Conservation (phyloP, 2,113 vertebrate genomes). For the Neogobius melanostomus region DNA sequence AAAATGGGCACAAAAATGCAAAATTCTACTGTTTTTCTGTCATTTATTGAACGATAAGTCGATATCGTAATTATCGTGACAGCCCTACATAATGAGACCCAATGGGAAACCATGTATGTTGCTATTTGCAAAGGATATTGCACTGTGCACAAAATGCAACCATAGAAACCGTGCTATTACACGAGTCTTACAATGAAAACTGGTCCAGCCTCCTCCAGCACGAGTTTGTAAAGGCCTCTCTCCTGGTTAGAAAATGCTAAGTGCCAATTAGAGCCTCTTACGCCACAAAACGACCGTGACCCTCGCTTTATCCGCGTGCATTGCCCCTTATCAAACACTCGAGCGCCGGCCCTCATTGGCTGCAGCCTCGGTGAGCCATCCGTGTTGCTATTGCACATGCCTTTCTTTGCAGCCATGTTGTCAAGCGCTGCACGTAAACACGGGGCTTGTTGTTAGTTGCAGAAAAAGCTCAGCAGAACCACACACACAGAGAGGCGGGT, state of each 20-base stretch:
- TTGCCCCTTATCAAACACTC: constrained; percentile 1
- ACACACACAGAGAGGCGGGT: too few species aligned
- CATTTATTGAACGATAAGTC: too few species aligned
- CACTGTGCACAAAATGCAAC: too few species aligned
- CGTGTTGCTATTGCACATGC: constrained; percentile 9
- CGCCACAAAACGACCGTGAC: not conserved
- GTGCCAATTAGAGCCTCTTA: not conserved
- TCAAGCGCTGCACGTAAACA: constrained; percentile 11
- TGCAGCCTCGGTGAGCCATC: not conserved
- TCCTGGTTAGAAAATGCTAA: not conserved
- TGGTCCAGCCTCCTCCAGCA: too few species aligned
- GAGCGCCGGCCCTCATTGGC: not conserved
- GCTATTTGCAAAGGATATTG: too few species aligned
- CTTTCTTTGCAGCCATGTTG: constrained; percentile 7
- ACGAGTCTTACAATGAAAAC: too few species aligned
- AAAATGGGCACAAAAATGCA: too few species aligned
- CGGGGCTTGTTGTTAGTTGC: constrained; percentile 8
- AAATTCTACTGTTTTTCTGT: too few species aligned
- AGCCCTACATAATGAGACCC: too few species aligned
- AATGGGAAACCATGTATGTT: too few species aligned
- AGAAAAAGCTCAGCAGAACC: constrained; percentile 5
- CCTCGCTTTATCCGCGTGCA: not conserved
- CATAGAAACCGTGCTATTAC: too few species aligned
- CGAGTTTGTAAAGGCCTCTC: not conserved
- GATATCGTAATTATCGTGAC: too few species aligned